Conservation (phyloP, 2,113 vertebrate genomes). For the Turdus rufiventris region DNA sequence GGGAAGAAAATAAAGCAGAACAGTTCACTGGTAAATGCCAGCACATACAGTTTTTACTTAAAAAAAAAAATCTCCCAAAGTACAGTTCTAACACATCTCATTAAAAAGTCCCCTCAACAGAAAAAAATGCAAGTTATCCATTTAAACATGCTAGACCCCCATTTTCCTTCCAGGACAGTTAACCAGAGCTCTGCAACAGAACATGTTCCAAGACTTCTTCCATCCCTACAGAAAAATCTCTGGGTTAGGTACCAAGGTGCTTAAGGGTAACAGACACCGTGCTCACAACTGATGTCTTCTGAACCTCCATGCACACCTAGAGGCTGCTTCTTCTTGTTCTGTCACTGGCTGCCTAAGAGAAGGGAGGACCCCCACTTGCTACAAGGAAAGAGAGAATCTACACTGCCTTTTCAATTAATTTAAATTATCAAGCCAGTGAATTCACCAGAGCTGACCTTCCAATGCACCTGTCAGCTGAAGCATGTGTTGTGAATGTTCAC, state of each 20-base stretch:
- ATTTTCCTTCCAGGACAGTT: neutral
- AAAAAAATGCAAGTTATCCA: neutral
- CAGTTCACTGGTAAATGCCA: neutral
- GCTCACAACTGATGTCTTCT: neutral
- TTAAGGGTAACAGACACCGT: neutral
- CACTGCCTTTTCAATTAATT: neutral
- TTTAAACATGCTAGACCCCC: neutral
- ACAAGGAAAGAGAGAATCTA: neutral
- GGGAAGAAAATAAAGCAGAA: neutral
- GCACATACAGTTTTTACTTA: neutral
- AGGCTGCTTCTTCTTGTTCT: neutral
- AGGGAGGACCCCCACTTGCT: neutral
- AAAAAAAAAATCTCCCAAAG: neutral
- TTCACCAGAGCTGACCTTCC: neutral
- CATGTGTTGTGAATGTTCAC: neutral
- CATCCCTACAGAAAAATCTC: neutral
- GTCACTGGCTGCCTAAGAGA: neutral
- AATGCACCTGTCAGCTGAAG: neutral
- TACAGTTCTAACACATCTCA: neutral
- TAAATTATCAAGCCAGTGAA: neutral
- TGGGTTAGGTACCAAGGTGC: neutral
- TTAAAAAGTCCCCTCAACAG: neutral
- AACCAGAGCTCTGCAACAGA: neutral
- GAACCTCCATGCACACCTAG: neutral
- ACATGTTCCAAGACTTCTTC: neutral